Conservation (phyloP, 2,797 vertebrate species). For the Enteromius paludinosus region DNA sequence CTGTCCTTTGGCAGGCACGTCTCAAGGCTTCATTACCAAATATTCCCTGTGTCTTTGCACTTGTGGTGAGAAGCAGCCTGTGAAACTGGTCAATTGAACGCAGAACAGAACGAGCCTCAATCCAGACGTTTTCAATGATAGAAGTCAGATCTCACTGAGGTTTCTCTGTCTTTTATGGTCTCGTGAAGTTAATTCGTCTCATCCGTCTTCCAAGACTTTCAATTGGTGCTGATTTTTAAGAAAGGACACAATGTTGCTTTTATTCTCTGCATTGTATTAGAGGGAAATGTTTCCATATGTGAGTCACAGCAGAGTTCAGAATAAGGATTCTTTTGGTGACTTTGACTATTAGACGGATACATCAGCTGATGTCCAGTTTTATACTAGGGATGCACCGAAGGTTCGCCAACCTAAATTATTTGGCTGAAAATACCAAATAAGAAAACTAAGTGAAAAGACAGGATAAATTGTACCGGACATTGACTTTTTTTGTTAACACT, state of each 20-base stretch:
- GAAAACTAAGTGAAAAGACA: no score
- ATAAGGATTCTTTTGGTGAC: neutral
- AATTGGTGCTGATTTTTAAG: constrained; percentile 4
- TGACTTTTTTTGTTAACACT: neutral
- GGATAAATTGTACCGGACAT: neutral
- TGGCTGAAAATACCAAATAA: neutral
- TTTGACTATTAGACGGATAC: neutral
- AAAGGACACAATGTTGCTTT: neutral
- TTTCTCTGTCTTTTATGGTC: constrained; percentile 21
- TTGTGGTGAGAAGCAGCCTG: constrained; percentile 70
- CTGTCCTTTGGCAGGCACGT: constrained; percentile 60
- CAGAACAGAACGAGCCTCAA: neutral
- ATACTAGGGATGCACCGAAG: neutral
- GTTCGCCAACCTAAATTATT: neutral
- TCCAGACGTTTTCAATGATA: constrained; percentile 21
- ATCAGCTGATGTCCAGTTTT: neutral
- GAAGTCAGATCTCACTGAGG: constrained; percentile 29
- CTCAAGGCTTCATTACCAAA: constrained; percentile 62
- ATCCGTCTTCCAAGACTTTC: constrained; percentile 9
- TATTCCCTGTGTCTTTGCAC: constrained; percentile 53
- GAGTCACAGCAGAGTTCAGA: neutral
- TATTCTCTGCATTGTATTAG: constrained; percentile 1
- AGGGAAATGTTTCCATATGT: constrained; percentile 10
- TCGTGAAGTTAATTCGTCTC: neutral
- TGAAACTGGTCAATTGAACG: constrained; percentile 57